Evolutionary conservation across 2,113 vertebrate species (phyloP).

Genomic region (Merops nubicus): DNA sequence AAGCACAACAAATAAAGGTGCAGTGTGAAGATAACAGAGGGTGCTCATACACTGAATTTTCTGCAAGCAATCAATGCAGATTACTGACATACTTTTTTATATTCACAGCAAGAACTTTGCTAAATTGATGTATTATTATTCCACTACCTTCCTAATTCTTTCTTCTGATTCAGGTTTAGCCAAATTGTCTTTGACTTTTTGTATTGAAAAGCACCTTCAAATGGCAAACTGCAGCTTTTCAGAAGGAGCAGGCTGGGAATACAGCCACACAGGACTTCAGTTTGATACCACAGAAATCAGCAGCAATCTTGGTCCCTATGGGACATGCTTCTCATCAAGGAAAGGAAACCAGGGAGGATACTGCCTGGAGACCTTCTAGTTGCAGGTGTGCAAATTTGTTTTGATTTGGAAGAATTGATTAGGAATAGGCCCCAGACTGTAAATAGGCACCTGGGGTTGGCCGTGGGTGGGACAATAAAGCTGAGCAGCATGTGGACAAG

Average conservation of each 20-base stretch:
- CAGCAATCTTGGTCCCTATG: background rate
- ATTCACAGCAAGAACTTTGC: conserved; percentile 3
- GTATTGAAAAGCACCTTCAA: background rate
- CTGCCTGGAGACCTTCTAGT: background rate
- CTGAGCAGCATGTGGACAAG: background rate
- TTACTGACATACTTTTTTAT: conserved; percentile 16
- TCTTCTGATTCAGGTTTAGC: conserved; percentile 15
- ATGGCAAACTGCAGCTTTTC: background rate
- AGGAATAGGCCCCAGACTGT: background rate
- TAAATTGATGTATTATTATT: conserved; percentile 39
- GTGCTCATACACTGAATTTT: conserved; percentile 16
- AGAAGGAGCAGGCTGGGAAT: background rate
- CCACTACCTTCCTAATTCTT: conserved; percentile 17
- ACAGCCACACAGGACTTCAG: background rate
- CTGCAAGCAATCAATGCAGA: conserved; percentile 13
- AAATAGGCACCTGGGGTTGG: background rate
- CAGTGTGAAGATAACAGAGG: conserved; percentile 34
- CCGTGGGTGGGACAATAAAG: background rate
- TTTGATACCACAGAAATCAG: background rate
- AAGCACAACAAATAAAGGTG: conserved; percentile 36
- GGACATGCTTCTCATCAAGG: background rate
- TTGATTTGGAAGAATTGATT: background rate
- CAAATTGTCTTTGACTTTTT: background rate
- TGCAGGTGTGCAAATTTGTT: background rate
- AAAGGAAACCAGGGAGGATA: background rate